Conservation (phyloP, 2,888 invertebrate genomes). For the Glyphotaelius pellucidus region DNA sequence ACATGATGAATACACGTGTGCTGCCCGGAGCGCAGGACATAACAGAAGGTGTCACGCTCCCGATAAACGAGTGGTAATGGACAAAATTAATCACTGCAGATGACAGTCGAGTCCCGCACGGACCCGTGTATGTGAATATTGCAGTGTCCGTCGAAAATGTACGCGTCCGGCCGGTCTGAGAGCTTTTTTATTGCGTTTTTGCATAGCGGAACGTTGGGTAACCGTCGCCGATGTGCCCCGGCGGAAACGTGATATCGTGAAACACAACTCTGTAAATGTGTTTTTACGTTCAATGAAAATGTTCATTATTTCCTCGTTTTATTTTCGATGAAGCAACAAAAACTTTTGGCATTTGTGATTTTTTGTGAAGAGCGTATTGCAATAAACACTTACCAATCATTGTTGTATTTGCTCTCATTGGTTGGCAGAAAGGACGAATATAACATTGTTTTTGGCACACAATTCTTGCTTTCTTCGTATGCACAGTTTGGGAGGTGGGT, state of each 20-base stretch:
- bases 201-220: neutral
- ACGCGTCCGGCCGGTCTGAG: neutral
- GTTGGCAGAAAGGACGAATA: neutral
- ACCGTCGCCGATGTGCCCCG: neutral
- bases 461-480: neutral
- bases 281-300: neutral
- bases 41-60: constrained; percentile 5
- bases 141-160: neutral
- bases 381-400: neutral
- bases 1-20: neutral
- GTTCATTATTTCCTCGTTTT: neutral
- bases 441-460: neutral
- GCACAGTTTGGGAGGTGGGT: too few relatives aligned
- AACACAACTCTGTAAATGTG: neutral
- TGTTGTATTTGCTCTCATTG: neutral
- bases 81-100: constrained; percentile 37
- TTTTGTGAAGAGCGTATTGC: neutral
- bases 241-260: neutral
- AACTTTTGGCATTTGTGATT: neutral
- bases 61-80: constrained; percentile 30
- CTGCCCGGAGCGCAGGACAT: neutral
- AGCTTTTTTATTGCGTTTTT: neutral
- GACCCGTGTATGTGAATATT: neutral
- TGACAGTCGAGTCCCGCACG: constrained; percentile 9
- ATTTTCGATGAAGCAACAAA: neutral